Percentiles rank a stretch among this genome's conserved stretches.
phyloP scores from a whole-genome alignment of 1,140 invertebrate genomes.

The Lithobius niger region DNA sequence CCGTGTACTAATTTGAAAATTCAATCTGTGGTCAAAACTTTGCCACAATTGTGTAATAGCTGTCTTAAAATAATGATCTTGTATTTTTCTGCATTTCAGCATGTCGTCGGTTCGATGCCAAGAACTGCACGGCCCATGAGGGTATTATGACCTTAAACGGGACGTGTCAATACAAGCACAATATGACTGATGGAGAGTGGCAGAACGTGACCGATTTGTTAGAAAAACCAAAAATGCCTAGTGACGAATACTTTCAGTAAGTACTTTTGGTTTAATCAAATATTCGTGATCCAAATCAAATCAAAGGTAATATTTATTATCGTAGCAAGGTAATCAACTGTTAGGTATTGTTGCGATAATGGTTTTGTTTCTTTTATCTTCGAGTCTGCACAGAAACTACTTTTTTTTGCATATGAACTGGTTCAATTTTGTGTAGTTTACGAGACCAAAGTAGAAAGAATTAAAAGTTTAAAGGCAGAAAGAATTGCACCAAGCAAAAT shows the following conservation, averaged over 20 bases:
- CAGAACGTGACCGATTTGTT: conserved; percentile 47
- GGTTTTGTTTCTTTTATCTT: too few species aligned
- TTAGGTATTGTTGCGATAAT: too few species aligned
- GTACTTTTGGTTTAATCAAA: too few species aligned
- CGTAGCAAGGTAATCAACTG: not conserved
- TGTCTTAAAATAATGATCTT: too few species aligned
- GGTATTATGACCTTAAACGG: conserved; percentile 26
- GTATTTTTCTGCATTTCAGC: conserved; percentile 29
- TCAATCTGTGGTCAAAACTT: conserved; percentile 33
- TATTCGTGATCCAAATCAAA: not conserved
- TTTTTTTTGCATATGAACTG: too few species aligned
- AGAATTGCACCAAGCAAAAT: too few species aligned
- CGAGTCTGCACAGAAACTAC: too few species aligned
- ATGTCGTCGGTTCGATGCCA: conserved; percentile 27
- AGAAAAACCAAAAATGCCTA: conserved; percentile 45
- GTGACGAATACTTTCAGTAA: conserved; percentile 74
- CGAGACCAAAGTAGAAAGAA: too few species aligned
- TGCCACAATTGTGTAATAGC: too few species aligned
- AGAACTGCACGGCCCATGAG: conserved; percentile 28
- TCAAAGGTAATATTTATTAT: not conserved
- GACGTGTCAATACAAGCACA: conserved; percentile 29
- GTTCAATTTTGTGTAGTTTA: too few species aligned
- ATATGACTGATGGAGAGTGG: conserved; percentile 38
- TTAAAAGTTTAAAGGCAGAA: too few species aligned
- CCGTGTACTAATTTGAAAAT: not conserved